A percentile compares a stretch with the other conserved stretches of the same genome.
These are phyloP conservation scores for Tachycineta bicolor DNA, from an alignment of 2,113 vertebrate species.

Conservation along the genomic window DNA sequence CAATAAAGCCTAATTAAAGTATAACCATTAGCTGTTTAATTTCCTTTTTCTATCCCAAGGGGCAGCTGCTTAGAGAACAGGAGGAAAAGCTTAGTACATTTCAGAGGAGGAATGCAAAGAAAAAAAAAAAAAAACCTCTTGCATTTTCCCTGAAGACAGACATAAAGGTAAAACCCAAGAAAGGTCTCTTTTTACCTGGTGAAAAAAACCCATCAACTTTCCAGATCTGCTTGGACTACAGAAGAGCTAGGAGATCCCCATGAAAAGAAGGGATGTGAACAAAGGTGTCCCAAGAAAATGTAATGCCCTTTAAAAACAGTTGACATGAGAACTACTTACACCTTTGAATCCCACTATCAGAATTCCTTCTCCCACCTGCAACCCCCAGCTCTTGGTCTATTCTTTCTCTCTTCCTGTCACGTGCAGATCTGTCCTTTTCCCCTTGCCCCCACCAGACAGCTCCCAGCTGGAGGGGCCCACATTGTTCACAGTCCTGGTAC, in stretches of 20 bases:
- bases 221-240: background rate
- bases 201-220: background rate
- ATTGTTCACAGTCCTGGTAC: background rate
- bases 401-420: background rate
- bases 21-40: constrained; percentile 66
- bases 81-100: background rate
- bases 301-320: background rate
- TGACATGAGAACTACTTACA: background rate
- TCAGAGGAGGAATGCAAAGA: background rate
- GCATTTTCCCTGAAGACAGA: background rate
- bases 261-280: background rate
- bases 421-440: background rate
- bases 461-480: background rate
- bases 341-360: background rate
- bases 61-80: constrained; percentile 26
- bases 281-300: background rate
- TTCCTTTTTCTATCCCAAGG: constrained; percentile 64
- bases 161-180: background rate
- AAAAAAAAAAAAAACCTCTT: background rate
- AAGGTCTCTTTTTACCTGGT: background rate
- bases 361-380: background rate
- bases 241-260: background rate
- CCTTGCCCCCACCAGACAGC: rapidly evolving
- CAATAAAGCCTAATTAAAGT: constrained; percentile 79
- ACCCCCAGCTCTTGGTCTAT: background rate